Base-by-base conservation (phyloP, 2,888 invertebrate genomes). In the Abrostola triplasia region DNA sequence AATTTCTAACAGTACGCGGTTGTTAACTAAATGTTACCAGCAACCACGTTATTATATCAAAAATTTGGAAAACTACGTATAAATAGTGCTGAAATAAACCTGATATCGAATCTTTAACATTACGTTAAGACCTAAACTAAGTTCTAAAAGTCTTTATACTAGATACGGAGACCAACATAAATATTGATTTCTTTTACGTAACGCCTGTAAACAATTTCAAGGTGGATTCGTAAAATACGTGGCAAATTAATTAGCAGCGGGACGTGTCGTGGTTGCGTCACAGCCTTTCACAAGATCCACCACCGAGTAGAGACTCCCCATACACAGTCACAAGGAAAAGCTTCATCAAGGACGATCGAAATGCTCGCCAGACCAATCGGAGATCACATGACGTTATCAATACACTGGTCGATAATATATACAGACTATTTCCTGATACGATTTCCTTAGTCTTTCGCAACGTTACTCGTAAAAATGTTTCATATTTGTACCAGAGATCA, bases 221-320 rank as follows among this genome's bases (percentile, higher is more conserved):
- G 75, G 67, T 61, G 54, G 55, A 68, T 73, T 53, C 47, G 58
- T 59, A 57, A 64, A 64, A 76, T 65, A 67, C 52, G 53, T 66
- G 47, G 69, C 63, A 75, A 78, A 80, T 74, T 62, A 67, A 75
- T 78, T 74, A 67, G 56, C 50, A n/a, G 51, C 40, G 40, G 6
- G 36, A 48, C 24, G 24, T 24, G 24, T 24, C 24, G 42, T 47
- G 12, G 42, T 74, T 74, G 56, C 71, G 49, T 66, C 62, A 77
- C 52, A 58, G 57, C 60, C 64, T 77, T 77, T 77, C 70, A 70
- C 65, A 73, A 72, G 36, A 24, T 38, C 8, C 53, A 35, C 9
- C 1, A 10, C 6, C 36, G 36, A 40, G 8, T 41, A 41, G 35
- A 48, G 12, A 37, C 36, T 36, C 13, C 11, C 13, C 35, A 10